Evolutionary conservation across 2,888 invertebrate species (phyloP).

Genomic region (Brachylomia viminalis): DNA sequence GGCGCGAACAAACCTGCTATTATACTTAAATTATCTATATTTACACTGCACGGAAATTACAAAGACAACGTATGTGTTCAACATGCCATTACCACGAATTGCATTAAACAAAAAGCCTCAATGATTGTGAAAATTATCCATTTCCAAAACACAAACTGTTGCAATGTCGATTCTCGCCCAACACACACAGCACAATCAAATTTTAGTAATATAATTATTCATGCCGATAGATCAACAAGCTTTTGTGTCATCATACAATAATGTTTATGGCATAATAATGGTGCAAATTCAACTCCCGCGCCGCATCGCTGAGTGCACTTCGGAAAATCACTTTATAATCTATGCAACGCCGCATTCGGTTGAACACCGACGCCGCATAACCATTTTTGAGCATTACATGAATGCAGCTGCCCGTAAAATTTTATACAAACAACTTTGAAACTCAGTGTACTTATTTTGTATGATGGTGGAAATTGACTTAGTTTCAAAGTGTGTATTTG

Average conservation of each 20-base stretch:
- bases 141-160: constrained; percentile 27
- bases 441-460: constrained; percentile 59
- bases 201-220: constrained; percentile 53
- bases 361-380: constrained; percentile 67
- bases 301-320: constrained; percentile 77
- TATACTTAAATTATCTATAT: constrained; percentile 47
- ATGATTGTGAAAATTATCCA: constrained; percentile 16
- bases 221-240: constrained; percentile 59
- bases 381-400: constrained; percentile 75
- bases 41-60: constrained; percentile 26
- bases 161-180: constrained; percentile 10
- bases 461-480: constrained; percentile 53
- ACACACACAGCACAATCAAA: constrained; percentile 6
- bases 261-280: constrained; percentile 75
- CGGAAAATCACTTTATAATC: constrained; percentile 84
- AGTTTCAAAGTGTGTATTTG: constrained; percentile 48
- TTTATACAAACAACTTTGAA: constrained; percentile 64
- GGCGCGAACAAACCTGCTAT: constrained; percentile 53
- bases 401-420: constrained; percentile 71
- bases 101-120: constrained; percentile 5
- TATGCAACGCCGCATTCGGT: constrained; percentile 73
- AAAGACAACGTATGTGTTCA: constrained; percentile 25
- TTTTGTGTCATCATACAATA: constrained; percentile 66
- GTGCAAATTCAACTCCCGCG: constrained; percentile 68
- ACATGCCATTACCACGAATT: constrained; percentile 40